These are phyloP conservation scores for Dicyrtoma fusca DNA, from an alignment of 2,888 invertebrate genomes.

Conservation along the genomic window DNA sequence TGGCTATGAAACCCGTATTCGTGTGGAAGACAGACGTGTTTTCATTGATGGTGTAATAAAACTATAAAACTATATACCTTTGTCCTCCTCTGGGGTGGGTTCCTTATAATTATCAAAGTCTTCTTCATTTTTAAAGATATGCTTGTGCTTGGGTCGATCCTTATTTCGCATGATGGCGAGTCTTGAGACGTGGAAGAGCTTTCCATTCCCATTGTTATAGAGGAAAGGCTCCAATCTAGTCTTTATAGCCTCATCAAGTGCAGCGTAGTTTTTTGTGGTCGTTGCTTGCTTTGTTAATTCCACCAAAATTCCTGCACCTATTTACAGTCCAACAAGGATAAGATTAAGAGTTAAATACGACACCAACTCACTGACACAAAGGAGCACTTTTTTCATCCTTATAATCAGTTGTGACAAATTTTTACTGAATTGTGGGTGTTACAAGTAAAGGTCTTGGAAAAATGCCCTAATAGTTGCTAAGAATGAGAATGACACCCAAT, in stretches of 20 bases:
- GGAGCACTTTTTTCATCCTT: too few species aligned
- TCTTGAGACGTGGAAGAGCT: slow-evolving; percentile 86
- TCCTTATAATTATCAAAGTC: slow-evolving; percentile 54
- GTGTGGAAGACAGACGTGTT: too few species aligned
- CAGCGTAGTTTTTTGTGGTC: slow-evolving; percentile 86
- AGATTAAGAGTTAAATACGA: too few species aligned
- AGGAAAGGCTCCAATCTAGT: slow-evolving; percentile 89
- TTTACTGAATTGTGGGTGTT: too few species aligned
- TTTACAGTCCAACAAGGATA: too few species aligned
- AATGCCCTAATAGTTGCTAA: too few species aligned
- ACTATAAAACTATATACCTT: slow-evolving; percentile 40
- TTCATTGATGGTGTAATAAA: too few species aligned
- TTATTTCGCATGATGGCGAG: slow-evolving; percentile 84
- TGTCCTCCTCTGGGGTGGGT: slow-evolving; percentile 47
- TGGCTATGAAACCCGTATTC: too few species aligned
- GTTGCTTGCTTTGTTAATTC: slow-evolving; percentile 90
- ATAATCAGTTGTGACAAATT: too few species aligned
- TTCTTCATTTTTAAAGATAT: slow-evolving; percentile 59
- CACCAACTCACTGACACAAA: too few species aligned
- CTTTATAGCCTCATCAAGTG: slow-evolving; percentile 89
- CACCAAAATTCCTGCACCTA: slow-evolving; percentile 88
- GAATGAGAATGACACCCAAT: too few species aligned
- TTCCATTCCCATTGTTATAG: slow-evolving; percentile 90
- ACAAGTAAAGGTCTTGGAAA: too few species aligned
- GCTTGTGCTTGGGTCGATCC: slow-evolving; percentile 78